Evolutionary conservation across 2,797 vertebrate species (phyloP).

Genomic region (Mallotus villosus): DNA sequence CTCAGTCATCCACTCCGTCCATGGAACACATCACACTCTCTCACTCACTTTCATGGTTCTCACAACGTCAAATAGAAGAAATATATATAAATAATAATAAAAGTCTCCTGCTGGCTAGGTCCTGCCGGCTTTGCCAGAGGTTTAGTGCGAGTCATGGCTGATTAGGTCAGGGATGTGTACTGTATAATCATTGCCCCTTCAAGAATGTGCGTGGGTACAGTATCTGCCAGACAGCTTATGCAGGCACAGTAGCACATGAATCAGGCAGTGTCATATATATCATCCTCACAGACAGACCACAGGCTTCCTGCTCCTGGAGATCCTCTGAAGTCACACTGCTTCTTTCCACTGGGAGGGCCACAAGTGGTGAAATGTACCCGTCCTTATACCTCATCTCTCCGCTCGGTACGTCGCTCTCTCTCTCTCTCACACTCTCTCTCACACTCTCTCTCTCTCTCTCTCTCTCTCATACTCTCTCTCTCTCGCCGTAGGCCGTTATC

Average conservation of each 20-base stretch:
- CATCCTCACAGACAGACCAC: conserved; percentile 54
- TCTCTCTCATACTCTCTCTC: not conserved
- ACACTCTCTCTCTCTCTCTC: not conserved
- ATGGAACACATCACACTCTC: conserved; percentile 30
- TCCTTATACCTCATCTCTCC: not conserved
- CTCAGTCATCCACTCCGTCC: conserved; percentile 48
- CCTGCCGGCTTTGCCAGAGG: conserved; percentile 29
- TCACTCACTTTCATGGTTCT: conserved; percentile 30
- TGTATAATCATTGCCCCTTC: conserved; percentile 59
- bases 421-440: not conserved
- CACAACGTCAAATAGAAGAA: conserved; percentile 43
- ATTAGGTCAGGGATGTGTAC: conserved; percentile 57
- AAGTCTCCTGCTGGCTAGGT: conserved; percentile 30
- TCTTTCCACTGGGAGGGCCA: conserved; percentile 60
- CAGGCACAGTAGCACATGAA: conserved; percentile 69
- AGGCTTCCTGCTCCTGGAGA: conserved; percentile 54
- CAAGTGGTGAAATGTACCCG: conserved; percentile 40
- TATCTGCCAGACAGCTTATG: conserved; percentile 65
- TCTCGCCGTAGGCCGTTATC: too few species aligned
- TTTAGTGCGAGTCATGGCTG: conserved; percentile 59
- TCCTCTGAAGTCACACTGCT: conserved; percentile 50
- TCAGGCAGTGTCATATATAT: conserved; percentile 59
- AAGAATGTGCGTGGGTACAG: conserved; percentile 30
- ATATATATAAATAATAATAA: conserved; percentile 41
- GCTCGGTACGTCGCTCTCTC: not conserved